A percentile compares a stretch with the other conserved stretches of the same genome.
These are phyloP conservation scores for Phaethon lepturus DNA, from an alignment of 2,113 vertebrate species.

Conservation along the genomic window DNA sequence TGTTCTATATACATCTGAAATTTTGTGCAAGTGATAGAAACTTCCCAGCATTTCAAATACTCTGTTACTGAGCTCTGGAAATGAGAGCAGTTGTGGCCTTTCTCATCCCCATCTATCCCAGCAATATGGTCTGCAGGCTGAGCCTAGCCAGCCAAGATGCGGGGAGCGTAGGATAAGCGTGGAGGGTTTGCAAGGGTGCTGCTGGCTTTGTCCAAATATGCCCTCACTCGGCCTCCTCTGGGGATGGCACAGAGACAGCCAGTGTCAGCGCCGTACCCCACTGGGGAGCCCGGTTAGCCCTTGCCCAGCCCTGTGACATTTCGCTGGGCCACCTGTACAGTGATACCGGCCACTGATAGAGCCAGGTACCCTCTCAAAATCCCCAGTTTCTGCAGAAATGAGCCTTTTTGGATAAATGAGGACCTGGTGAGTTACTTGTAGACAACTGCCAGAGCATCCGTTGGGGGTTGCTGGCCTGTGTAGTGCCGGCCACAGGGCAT, in stretches of 20 bases:
- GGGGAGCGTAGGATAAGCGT: neutral
- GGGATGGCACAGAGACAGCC: neutral
- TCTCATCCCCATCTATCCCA: neutral
- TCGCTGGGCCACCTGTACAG: neutral
- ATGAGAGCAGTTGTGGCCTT: neutral
- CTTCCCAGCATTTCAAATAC: neutral
- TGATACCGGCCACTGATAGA: no score
- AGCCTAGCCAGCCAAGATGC: neutral
- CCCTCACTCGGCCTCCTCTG: neutral
- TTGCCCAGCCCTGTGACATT: neutral
- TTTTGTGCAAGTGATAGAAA: neutral
- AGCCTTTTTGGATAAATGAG: neutral
- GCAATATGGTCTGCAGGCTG: neutral
- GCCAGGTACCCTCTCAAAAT: neutral
- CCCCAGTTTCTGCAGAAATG: neutral
- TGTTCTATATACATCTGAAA: neutral
- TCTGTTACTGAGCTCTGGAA: neutral
- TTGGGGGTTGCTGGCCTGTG: neutral
- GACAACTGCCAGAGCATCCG: neutral
- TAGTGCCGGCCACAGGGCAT: fast-evolving
- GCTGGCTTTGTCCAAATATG: neutral
- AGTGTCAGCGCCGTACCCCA: fast-evolving
- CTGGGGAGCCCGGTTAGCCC: no score
- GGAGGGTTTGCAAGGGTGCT: neutral
- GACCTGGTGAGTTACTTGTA: neutral